These are phyloP conservation scores for Dipus sagitta DNA, from an alignment of 2,797 vertebrate genomes.

Conservation along the genomic window DNA sequence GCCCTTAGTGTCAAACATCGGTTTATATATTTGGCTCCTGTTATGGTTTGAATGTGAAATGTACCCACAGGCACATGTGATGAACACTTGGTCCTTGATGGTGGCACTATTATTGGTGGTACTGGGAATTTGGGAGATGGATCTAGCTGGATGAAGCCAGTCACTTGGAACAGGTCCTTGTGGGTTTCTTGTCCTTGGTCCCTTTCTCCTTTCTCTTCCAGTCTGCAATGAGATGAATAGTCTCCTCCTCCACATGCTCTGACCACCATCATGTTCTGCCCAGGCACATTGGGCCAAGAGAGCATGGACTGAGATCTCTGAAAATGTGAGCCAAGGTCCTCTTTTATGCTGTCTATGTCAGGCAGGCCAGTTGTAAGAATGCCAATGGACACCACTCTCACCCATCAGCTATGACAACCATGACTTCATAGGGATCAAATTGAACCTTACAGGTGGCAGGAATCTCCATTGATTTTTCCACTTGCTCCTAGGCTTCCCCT, in stretches of 20 bases:
- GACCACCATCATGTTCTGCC: neutral
- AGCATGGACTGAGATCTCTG: neutral
- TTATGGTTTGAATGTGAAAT: neutral
- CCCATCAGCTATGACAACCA: neutral
- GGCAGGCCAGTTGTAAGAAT: neutral
- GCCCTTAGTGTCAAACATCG: neutral
- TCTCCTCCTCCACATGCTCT: neutral
- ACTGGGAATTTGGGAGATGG: neutral
- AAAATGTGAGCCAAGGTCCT: neutral
- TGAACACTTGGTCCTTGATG: constrained; percentile 7
- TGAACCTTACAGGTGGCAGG: neutral
- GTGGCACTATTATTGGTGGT: neutral
- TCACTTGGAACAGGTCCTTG: neutral
- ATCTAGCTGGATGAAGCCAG: neutral
- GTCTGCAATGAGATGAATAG: neutral
- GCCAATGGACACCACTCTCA: neutral
- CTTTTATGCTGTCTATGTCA: neutral
- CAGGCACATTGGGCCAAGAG: neutral
- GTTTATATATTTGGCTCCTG: neutral
- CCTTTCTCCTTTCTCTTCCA: neutral
- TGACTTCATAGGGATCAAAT: neutral
- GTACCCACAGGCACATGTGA: neutral
- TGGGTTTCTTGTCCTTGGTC: neutral
- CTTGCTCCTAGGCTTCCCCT: neutral
- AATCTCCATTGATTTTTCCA: neutral